These are phyloP conservation scores for Cinclus mexicanus DNA, from an alignment of 2,113 vertebrate species.

Conservation along the genomic window DNA sequence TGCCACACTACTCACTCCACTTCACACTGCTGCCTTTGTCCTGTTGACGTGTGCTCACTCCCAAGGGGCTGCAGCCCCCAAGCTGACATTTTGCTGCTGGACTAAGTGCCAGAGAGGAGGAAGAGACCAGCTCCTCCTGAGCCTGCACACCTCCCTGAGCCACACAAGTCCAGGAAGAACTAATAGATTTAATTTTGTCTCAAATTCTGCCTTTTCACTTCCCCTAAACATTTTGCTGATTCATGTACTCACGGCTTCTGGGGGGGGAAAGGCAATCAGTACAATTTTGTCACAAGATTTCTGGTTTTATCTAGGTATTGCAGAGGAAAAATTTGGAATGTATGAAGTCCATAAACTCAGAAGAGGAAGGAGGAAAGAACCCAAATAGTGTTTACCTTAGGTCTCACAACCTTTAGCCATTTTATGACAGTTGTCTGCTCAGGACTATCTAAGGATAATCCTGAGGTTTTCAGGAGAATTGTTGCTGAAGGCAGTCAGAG, in stretches of 20 bases:
- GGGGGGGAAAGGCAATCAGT: neutral
- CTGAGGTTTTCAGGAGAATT: neutral
- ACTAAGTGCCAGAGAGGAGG: neutral
- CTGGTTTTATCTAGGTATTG: neutral
- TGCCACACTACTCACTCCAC: accelerated
- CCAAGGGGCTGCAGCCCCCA: neutral
- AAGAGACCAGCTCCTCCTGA: neutral
- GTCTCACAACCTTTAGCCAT: neutral
- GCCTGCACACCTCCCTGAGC: neutral
- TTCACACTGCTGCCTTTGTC: neutral
- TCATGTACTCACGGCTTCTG: neutral
- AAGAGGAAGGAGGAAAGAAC: neutral
- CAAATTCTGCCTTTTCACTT: neutral
- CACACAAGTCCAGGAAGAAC: neutral
- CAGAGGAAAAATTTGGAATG: neutral
- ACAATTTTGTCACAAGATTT: neutral
- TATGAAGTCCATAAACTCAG: neutral
- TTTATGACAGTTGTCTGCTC: neutral
- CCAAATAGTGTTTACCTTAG: neutral
- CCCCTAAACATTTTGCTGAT: neutral
- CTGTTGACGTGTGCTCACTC: accelerated
- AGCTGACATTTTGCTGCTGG: accelerated
- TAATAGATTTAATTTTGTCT: accelerated
- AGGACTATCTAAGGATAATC: neutral
- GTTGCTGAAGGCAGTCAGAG: neutral